These are phyloP conservation scores for Odontamblyopus lacepedii DNA, from an alignment of 2,797 vertebrate genomes.

Conservation along the genomic window DNA sequence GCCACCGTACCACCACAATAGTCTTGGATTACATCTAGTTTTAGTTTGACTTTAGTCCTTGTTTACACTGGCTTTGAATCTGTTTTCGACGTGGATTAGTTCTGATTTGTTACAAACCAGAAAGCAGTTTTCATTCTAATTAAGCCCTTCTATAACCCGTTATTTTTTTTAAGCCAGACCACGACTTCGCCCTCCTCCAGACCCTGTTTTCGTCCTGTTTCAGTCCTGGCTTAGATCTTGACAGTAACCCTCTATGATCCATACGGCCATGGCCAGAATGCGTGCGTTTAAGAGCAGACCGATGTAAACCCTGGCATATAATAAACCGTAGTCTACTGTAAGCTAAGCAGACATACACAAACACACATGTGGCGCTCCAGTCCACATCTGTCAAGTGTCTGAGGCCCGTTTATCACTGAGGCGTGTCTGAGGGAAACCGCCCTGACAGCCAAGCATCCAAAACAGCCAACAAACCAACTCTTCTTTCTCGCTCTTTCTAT, in stretches of 20 bases:
- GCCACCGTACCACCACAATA: too few species aligned
- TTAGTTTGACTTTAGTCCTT: too few species aligned
- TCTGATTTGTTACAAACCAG: background rate
- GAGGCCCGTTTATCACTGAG: conserved; percentile 44
- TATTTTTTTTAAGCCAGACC: background rate
- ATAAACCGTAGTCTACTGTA: background rate
- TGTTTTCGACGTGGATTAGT: background rate
- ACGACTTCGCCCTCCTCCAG: too few species aligned
- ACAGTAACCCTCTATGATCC: background rate
- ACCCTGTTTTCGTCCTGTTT: background rate
- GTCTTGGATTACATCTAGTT: too few species aligned
- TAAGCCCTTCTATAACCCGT: background rate
- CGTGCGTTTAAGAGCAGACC: background rate
- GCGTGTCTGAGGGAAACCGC: conserved; percentile 42
- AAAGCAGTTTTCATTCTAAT: background rate
- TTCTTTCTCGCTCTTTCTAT: conserved; percentile 6
- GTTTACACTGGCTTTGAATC: background rate
- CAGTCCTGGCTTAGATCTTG: background rate
- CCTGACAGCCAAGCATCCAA: conserved; percentile 54
- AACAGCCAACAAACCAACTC: conserved; percentile 34
- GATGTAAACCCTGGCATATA: background rate
- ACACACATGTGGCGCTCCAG: conserved; percentile 29
- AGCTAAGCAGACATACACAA: conserved; percentile 29
- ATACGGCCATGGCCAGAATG: background rate
- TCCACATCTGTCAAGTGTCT: conserved; percentile 58